phyloP scores from a whole-genome alignment of 2,797 vertebrate species.

The Miichthys miiuy region DNA sequence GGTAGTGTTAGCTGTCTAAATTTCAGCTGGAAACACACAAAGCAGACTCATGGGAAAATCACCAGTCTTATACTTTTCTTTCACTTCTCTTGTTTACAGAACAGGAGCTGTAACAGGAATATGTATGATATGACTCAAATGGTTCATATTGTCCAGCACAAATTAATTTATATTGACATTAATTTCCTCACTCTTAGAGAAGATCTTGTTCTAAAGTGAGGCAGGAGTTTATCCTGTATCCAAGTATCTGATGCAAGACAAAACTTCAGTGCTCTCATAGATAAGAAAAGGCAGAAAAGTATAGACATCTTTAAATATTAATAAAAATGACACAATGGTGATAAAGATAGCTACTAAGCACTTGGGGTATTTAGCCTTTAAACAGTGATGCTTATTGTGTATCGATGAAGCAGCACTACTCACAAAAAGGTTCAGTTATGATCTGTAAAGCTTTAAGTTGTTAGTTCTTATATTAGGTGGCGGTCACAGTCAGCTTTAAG shows the following conservation, averaged over 20 bases:
- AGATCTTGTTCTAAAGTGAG: neutral
- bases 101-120: neutral
- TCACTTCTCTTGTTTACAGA: neutral
- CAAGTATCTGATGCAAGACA: neutral
- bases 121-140: neutral
- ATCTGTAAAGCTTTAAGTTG: neutral
- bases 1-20: conserved; percentile 15
- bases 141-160: neutral
- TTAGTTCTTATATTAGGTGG: conserved; percentile 15
- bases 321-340: neutral
- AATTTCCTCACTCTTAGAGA: neutral
- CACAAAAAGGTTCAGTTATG: neutral
- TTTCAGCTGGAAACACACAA: neutral
- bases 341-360: neutral
- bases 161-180: neutral
- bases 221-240: neutral
- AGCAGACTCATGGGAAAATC: neutral
- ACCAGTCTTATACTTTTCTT: neutral
- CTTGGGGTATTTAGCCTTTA: neutral
- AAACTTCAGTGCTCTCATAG: neutral
- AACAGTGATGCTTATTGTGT: neutral
- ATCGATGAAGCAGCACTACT: neutral
- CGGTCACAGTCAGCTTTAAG: neutral
- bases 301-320: neutral
- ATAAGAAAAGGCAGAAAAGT: neutral